phyloP scores from a whole-genome alignment of 2,113 vertebrate species.

The Dicerorhinus sumatrensis region DNA sequence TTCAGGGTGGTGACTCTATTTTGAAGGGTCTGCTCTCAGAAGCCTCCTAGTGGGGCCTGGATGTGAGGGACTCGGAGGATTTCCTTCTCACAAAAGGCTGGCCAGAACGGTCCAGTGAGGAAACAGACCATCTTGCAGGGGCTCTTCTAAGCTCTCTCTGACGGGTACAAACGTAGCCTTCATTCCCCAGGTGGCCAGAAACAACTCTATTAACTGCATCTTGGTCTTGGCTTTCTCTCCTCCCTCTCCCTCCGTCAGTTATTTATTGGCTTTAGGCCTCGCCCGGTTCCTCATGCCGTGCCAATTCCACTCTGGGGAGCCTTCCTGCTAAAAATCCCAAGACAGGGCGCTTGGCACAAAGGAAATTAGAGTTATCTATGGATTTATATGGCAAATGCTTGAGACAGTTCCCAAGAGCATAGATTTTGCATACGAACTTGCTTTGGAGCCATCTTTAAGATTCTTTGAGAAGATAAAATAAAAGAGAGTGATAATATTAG shows the following conservation, averaged over 20 bases:
- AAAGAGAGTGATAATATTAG: not conserved
- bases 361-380: not conserved
- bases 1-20: not conserved
- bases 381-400: not conserved
- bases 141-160: not conserved
- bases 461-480: conserved; percentile 21
- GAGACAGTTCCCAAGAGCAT: not conserved
- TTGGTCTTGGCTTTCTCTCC: not conserved
- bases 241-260: not conserved
- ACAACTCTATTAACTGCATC: not conserved
- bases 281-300: not conserved
- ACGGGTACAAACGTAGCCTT: not conserved
- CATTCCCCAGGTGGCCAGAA: not conserved
- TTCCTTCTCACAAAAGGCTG: not conserved
- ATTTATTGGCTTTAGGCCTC: not conserved
- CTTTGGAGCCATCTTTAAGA: conserved; percentile 1
- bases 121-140: not conserved
- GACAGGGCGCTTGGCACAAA: not conserved
- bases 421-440: not conserved
- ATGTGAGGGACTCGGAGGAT: not conserved
- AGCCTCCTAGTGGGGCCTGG: not conserved
- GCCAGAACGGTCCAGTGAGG: not conserved
- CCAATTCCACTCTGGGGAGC: not conserved
- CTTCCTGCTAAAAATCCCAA: not conserved
- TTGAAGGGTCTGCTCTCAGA: not conserved